Evolutionary conservation across 2,888 invertebrate species (phyloP).

Genomic region (Formica aserva): DNA sequence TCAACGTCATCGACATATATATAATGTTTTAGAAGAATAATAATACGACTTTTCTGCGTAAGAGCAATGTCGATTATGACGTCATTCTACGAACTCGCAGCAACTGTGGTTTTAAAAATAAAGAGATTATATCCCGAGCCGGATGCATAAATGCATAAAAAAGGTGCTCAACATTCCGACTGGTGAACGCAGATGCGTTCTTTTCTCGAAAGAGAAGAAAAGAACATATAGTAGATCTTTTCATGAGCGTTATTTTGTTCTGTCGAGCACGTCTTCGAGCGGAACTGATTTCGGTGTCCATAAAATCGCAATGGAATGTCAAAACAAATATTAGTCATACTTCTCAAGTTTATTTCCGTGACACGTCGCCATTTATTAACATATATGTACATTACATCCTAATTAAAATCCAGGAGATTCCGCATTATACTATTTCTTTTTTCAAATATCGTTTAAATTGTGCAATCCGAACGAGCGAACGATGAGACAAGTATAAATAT

Average conservation of each 20-base stretch:
- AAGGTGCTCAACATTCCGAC: background rate
- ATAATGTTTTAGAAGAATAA: background rate
- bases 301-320: background rate
- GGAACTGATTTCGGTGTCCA: background rate
- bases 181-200: background rate
- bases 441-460: background rate
- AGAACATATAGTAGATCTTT: background rate
- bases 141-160: conserved; percentile 9
- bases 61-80: background rate
- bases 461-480: background rate
- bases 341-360: background rate
- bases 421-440: background rate
- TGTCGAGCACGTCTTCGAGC: background rate
- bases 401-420: background rate
- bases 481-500: background rate
- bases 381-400: background rate
- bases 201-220: background rate
- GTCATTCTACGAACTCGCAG: background rate
- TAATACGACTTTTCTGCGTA: background rate
- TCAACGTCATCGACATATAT: background rate
- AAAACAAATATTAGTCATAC: background rate
- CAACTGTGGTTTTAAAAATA: background rate
- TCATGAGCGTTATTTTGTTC: background rate
- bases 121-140: conserved; percentile 1
- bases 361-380: background rate